Conservation (phyloP, 2,888 invertebrate species). For the Agrochola macilenta region DNA sequence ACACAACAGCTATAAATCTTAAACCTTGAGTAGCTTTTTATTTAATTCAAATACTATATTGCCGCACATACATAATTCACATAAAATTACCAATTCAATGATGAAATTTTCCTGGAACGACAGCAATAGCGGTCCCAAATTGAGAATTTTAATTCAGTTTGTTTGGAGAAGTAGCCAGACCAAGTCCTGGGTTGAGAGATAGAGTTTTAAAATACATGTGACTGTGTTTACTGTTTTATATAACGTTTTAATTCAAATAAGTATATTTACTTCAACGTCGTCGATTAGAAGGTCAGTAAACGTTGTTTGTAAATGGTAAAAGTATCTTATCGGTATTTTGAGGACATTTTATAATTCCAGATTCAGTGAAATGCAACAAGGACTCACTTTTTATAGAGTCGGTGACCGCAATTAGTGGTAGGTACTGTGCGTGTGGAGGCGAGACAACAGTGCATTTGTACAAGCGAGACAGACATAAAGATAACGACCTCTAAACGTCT, state of each 20-base stretch:
- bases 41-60: conserved; percentile 40
- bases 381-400: neutral
- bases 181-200: neutral
- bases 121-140: conserved; percentile 44
- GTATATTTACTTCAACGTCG: neutral
- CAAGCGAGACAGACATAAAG: neutral
- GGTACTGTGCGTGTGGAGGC: neutral
- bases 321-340: neutral
- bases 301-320: neutral
- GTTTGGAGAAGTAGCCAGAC: conserved; percentile 53
- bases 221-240: neutral
- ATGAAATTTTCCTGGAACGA: conserved; percentile 54
- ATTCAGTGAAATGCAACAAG: neutral
- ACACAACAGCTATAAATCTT: neutral
- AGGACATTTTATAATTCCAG: neutral
- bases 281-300: conserved; percentile 38
- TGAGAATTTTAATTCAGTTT: conserved; percentile 69
- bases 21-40: neutral
- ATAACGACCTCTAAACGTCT: conserved; percentile 4
- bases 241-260: neutral
- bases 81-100: conserved; percentile 72
- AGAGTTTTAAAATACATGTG: neutral
- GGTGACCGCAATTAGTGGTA: neutral
- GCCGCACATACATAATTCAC: conserved; percentile 77
- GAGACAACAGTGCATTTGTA: neutral